Conservation (phyloP, 2,113 vertebrate species). For the Alexandromys fortis region DNA sequence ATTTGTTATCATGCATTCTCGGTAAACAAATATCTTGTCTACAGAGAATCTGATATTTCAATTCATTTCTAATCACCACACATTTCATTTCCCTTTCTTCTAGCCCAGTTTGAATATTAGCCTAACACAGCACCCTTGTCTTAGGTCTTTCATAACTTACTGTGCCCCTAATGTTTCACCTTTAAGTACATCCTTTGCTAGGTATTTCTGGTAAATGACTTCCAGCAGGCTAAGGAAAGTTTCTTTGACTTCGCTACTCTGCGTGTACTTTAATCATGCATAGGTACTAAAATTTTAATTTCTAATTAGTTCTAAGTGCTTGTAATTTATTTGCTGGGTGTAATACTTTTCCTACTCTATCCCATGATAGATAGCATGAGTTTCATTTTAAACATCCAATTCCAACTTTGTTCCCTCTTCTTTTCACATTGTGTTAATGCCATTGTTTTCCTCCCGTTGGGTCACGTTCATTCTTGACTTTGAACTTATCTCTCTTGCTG, state of each 20-base stretch:
- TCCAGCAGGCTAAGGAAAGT: not conserved
- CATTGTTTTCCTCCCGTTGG: not conserved
- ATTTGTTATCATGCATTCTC: not conserved
- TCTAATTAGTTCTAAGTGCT: constrained; percentile 42
- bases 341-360: constrained; percentile 9
- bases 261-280: constrained; percentile 1
- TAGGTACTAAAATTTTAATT: constrained; percentile 56
- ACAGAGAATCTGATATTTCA: not conserved
- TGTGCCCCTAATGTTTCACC: not conserved
- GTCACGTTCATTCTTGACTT: not conserved
- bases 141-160: not conserved
- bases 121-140: not conserved
- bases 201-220: not conserved
- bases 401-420: not conserved
- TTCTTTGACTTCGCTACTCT: not conserved
- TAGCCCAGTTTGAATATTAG: not conserved
- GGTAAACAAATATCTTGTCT: not conserved
- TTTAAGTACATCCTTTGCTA: not conserved
- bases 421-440: not conserved
- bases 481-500: not conserved
- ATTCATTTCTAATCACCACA: not conserved
- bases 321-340: constrained; percentile 41
- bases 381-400: not conserved
- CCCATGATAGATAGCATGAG: not conserved
- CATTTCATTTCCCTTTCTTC: not conserved